Evolutionary conservation across 2,113 vertebrate species (phyloP).

Genomic region (Hemiscyllium ocellatum): DNA sequence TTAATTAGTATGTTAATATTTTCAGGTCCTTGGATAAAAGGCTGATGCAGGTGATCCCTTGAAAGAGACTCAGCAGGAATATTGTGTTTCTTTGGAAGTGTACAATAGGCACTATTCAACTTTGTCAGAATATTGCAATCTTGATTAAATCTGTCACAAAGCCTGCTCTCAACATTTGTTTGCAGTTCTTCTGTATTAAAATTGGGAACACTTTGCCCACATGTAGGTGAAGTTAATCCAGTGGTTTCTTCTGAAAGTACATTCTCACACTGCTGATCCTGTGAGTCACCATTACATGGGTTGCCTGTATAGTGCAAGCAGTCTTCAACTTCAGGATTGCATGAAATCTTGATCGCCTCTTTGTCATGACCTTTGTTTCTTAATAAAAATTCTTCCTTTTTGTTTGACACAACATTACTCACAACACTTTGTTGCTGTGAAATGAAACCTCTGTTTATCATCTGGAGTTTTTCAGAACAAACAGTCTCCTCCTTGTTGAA

Average conservation of each 20-base stretch:
- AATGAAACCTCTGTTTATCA: not conserved
- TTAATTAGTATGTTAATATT: not conserved
- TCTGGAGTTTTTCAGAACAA: conserved; percentile 2
- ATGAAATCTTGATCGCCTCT: not conserved
- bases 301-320: not conserved
- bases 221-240: not conserved
- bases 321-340: not conserved
- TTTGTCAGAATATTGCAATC: not conserved
- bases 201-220: not conserved
- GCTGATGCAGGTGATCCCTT: not conserved
- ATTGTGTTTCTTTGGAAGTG: not conserved
- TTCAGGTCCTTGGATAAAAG: not conserved
- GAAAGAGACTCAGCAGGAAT: not conserved
- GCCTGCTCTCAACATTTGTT: not conserved
- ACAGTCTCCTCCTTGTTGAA: not conserved
- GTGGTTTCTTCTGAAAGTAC: not conserved
- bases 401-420: not conserved
- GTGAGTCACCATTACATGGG: no score
- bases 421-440: not conserved
- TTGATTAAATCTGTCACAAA: not conserved
- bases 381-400: not conserved
- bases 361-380: not conserved
- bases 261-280: not conserved
- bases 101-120: not conserved
- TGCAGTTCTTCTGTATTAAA: not conserved